These are phyloP conservation scores for Rhegmatorhina hoffmannsi DNA, from an alignment of 2,113 vertebrate genomes.

Conservation along the genomic window DNA sequence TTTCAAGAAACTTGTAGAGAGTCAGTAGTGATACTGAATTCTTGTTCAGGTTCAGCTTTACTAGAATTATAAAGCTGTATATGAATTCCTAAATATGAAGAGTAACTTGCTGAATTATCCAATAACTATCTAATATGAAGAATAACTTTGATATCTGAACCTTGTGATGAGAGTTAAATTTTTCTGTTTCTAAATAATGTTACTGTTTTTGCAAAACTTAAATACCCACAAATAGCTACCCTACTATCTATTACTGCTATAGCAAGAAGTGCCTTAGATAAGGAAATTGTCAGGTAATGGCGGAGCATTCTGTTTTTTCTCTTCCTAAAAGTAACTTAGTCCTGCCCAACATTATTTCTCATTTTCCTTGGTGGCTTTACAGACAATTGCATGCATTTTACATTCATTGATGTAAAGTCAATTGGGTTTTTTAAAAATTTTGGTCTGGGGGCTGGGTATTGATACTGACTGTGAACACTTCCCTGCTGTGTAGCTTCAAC, in stretches of 20 bases:
- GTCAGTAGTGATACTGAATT: background rate
- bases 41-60: background rate
- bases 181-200: background rate
- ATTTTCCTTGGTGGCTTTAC: background rate
- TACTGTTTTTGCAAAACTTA: background rate
- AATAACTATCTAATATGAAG: background rate
- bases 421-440: background rate
- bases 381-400: background rate
- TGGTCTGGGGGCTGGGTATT: background rate
- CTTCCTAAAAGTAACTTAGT: background rate
- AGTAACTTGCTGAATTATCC: background rate
- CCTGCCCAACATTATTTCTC: background rate
- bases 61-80: background rate
- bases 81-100: background rate
- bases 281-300: background rate
- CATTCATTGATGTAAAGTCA: background rate
- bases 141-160: background rate
- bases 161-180: background rate
- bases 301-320: background rate
- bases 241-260: background rate
- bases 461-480: background rate
- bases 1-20: background rate
- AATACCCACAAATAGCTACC: background rate
- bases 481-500: background rate
- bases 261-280: background rate